phyloP scores from a whole-genome alignment of 2,113 vertebrate genomes.

The Petrocephalus microphthalmus region DNA sequence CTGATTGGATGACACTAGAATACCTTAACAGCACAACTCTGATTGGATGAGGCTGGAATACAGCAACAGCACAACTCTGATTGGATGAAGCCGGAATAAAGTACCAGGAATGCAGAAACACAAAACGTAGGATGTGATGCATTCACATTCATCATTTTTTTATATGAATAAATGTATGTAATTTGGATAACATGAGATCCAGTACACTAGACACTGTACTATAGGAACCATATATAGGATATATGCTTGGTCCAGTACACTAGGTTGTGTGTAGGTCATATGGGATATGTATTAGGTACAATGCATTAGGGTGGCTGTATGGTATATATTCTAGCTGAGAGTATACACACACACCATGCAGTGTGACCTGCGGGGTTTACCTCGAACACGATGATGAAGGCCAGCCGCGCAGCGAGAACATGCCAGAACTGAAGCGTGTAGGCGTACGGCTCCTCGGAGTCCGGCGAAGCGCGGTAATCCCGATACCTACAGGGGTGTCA shows the following conservation, averaged over 20 bases:
- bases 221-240: not conserved
- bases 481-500: constrained; percentile 68
- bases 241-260: not conserved
- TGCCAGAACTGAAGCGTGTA: constrained; percentile 97
- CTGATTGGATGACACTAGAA: not conserved
- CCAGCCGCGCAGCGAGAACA: constrained; percentile 82
- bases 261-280: not conserved
- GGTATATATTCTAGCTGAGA: not conserved
- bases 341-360: not conserved
- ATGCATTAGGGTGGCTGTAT: not conserved
- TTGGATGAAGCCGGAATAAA: not conserved
- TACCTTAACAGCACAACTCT: not conserved
- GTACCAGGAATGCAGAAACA: not conserved
- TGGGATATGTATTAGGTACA: not conserved
- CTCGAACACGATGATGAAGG: constrained; percentile 97
- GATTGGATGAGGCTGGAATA: not conserved
- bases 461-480: constrained; percentile 84
- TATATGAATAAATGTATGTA: not conserved
- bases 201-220: not conserved
- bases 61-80: not conserved
- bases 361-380: constrained; percentile 50
- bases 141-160: not conserved
- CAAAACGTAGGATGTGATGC: not conserved
- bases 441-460: constrained; percentile 71
- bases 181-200: not conserved